These are phyloP conservation scores for Coregonus ussuriensis DNA, from an alignment of 2,797 vertebrate genomes.

Conservation along the genomic window DNA sequence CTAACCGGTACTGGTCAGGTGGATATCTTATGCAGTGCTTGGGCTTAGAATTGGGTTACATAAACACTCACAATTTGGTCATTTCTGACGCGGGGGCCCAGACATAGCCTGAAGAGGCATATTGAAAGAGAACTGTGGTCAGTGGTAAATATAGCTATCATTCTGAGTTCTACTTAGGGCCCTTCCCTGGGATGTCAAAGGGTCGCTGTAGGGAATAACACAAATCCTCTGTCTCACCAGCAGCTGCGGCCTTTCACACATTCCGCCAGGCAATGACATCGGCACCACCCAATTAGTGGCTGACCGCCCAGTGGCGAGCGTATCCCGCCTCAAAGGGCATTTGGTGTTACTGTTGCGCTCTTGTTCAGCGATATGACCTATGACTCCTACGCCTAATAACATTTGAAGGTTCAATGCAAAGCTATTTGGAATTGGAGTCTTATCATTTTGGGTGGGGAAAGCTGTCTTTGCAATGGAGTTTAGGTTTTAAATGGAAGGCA, in stretches of 20 bases:
- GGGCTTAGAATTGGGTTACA: slow-evolving; percentile 48
- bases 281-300: slow-evolving; percentile 52
- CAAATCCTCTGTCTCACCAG: slow-evolving; percentile 48
- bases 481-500: not conserved
- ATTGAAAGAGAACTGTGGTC: slow-evolving; percentile 13
- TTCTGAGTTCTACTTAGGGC: not conserved
- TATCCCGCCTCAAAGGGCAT: slow-evolving; percentile 43
- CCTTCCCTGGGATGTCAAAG: slow-evolving; percentile 37
- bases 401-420: not conserved
- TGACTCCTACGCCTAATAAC: slow-evolving; percentile 9
- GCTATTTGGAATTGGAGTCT: not conserved
- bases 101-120: not conserved
- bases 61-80: slow-evolving; percentile 46
- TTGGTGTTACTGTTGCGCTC: not conserved
- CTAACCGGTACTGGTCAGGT: slow-evolving; percentile 24
- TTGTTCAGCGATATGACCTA: slow-evolving; percentile 38
- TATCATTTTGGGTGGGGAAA: not conserved
- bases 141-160: slow-evolving; percentile 43
- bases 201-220: slow-evolving; percentile 48
- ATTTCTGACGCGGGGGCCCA: slow-evolving; percentile 20
- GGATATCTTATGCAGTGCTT: not conserved
- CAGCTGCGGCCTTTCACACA: slow-evolving; percentile 57
- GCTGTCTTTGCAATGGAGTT: not conserved
- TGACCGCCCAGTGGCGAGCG: not conserved
- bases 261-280: slow-evolving; percentile 57